These are phyloP conservation scores for Turritopsis dohrnii DNA, from an alignment of 30 jellyfish, hydroid and myxozoan species.

Conservation along the genomic window DNA sequence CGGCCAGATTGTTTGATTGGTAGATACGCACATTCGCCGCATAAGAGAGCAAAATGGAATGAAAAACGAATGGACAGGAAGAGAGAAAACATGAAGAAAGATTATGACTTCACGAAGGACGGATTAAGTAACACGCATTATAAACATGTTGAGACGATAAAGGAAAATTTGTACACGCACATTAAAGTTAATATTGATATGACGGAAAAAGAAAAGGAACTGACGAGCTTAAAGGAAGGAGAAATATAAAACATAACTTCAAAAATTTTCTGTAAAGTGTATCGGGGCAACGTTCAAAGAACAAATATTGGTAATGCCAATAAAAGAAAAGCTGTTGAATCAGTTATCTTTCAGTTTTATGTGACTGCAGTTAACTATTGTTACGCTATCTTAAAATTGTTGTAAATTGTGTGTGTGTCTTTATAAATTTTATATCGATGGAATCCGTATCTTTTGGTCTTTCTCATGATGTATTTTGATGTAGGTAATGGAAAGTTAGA, in stretches of 20 bases:
- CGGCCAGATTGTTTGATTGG: background rate
- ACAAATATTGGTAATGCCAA: too few species aligned
- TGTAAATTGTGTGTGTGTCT: too few species aligned
- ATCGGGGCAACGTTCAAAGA: too few species aligned
- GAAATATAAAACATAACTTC: background rate
- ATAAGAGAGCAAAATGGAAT: background rate
- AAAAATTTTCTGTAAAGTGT: too few species aligned
- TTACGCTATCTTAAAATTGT: too few species aligned
- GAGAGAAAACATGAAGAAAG: background rate
- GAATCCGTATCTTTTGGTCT: too few species aligned
- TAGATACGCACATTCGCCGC: background rate
- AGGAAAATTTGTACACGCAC: background rate
- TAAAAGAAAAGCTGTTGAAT: too few species aligned
- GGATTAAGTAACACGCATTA: background rate
- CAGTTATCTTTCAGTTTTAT: too few species aligned
- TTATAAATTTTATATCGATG: too few species aligned
- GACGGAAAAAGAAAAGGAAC: background rate
- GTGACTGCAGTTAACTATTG: too few species aligned
- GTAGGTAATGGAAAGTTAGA: too few species aligned
- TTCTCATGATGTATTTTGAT: too few species aligned
- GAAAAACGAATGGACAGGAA: background rate
- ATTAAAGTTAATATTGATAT: background rate
- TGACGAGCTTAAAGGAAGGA: background rate
- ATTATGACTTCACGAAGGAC: background rate
- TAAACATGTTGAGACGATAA: background rate